Evolutionary conservation across 2,113 vertebrate species (phyloP), one percentile per base, ranked within the genome.

Genomic region (Balaenoptera acutorostrata): DNA sequence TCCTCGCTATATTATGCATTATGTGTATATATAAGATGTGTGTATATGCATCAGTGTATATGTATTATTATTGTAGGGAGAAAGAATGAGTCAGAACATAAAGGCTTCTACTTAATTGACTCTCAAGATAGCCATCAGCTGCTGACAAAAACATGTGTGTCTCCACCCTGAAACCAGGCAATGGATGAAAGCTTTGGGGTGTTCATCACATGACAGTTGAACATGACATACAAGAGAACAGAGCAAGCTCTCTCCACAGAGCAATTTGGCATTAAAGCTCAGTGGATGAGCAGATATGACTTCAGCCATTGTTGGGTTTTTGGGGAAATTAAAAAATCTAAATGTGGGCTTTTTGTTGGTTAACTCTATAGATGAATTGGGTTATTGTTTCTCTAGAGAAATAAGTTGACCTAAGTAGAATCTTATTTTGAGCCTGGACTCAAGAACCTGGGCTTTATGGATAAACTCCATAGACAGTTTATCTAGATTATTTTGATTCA

Each of bases 321-420:
- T 5, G 44, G 57, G 23, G 36, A 87, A 78, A 11, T 69, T 84
- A 33, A 44, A 78, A 95, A 88, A 85, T 89, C 6, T 83, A 78
- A 68, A 84, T 81, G 52, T 77, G 39, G 14, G 17, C 3, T 92
- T 94, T n/a, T 85, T 75, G 3, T 88, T 49, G 29, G n/a, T 69
- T 46, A 96, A 23, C 4, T 52, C 14, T 90, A 29, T 59, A 64
- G 39, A 90, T 75, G 29, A 96, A 88, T 88, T 81, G 3, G 8
- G 23, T 77, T 75, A 87, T 49, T 96, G 29, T 96, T 90, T 96
- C 84, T 92, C 52, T 36, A 31, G 81, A 96, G 90, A 93, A 97
- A 83, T 63, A 93, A 49, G 14, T 61, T 63, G 31, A 88, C 59
- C 15, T 77, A 77, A 78, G 25, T 66, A 36, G 78, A 97, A n/a